Base-by-base conservation (phyloP, 1,140 invertebrate species). In the Zeugodacus cucurbitae region DNA sequence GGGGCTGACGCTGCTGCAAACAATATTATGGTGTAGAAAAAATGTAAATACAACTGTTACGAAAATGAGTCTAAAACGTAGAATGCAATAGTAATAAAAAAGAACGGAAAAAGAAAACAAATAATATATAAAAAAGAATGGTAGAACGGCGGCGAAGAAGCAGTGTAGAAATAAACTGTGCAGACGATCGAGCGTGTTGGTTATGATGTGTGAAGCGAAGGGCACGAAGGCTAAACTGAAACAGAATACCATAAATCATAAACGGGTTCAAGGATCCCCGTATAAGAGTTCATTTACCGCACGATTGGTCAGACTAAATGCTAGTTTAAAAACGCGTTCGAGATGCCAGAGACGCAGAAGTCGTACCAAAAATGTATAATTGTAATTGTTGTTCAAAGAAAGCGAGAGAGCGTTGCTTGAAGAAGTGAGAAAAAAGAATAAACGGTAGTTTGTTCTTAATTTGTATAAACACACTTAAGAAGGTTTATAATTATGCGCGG, bases 241-340 rank as follows among this genome's bases (percentile, higher is more conserved):
- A 62, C 41, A 20, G 32, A 34, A 62, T 59, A 87, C 64, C 37
- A 64, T 62, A 87, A 62, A 64, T 41, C 86, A 87, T 62, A 87
- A 22, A 34, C 85, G 85, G 57, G 85, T 86, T 86, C 54, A 86
- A 86, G 54, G 85, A 86, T 86, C 85, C 57, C 22, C 22, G 34
- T 32, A 10, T 29, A 86, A 86, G 57, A 86, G 85, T 58, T 86
- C 85, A 86, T 86, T 86, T 54, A 59, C 85, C 85, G 82, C n/a
- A 57, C 85, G 58, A 59, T 37, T 86, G 48, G 57, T 5, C 14
- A 29, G 54, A 54, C 41, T 41, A 86, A 86, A 7, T 37, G 70
- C 20, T 78, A 37, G 20, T 8, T 37, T n/a, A 14, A 22, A 4
- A 26, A 70, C 64, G 29, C 17, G 58, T 54, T 54, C n/a, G 14